Evolutionary conservation across 2,888 invertebrate species (phyloP).

Genomic region (Prenolepis imparis): DNA sequence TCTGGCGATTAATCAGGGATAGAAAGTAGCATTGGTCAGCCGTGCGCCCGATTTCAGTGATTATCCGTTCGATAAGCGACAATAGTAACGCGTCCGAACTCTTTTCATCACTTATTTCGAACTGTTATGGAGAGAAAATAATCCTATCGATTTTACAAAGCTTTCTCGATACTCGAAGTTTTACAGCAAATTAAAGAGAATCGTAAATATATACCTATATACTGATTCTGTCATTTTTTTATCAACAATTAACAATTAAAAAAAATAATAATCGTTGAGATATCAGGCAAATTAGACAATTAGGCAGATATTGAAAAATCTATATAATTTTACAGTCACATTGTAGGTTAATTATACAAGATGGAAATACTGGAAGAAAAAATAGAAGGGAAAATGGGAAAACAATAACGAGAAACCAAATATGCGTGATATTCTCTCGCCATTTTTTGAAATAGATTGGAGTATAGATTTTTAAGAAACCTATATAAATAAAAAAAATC

Average conservation of each 20-base stretch:
- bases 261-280: background rate
- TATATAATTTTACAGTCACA: background rate
- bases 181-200: background rate
- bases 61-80: too few species aligned
- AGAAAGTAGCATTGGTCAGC: too few species aligned
- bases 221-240: background rate
- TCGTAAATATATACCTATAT: background rate
- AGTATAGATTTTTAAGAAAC: background rate
- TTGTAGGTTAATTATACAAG: background rate
- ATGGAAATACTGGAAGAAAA: background rate
- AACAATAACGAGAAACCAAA: background rate
- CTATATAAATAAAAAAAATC: background rate
- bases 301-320: background rate
- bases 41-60: too few species aligned
- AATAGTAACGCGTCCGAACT: too few species aligned
- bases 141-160: constrained; percentile 3
- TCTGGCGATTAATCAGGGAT: too few species aligned
- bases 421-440: background rate
- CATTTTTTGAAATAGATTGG: background rate
- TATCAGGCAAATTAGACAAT: background rate
- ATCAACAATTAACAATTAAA: background rate
- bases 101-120: too few species aligned
- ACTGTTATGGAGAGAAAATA: background rate
- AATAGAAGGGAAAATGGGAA: background rate
- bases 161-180: background rate